These are phyloP conservation scores for Arvicanthis niloticus DNA, from an alignment of 2,113 vertebrate species.

Conservation along the genomic window DNA sequence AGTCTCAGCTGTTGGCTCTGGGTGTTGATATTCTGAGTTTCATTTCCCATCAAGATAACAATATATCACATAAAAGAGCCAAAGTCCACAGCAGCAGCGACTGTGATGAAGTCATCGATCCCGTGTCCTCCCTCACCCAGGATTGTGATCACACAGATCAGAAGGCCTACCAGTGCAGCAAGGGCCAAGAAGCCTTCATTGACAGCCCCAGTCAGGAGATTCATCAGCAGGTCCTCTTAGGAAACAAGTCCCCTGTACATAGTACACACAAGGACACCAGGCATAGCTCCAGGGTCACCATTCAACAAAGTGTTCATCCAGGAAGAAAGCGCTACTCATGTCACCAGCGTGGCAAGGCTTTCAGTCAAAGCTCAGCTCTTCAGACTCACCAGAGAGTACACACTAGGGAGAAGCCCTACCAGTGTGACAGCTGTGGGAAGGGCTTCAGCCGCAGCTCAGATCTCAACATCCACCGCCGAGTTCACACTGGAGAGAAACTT, in stretches of 20 bases:
- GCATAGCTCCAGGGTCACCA: background rate
- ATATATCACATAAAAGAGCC: background rate
- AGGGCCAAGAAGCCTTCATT: background rate
- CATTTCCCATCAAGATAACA: background rate
- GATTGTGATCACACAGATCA: background rate
- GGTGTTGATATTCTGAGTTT: background rate
- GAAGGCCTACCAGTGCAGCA: background rate
- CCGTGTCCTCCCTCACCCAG: background rate
- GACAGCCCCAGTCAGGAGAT: background rate
- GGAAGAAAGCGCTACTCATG: background rate
- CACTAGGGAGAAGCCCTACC: background rate
- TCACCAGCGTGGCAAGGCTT: background rate
- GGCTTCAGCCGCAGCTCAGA: background rate
- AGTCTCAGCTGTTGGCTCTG: background rate
- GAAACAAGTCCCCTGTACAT: background rate
- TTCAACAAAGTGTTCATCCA: background rate
- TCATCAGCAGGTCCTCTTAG: background rate
- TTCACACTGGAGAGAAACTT: background rate
- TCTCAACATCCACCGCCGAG: background rate
- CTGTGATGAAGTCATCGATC: background rate
- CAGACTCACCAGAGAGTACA: background rate
- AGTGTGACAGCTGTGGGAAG: background rate
- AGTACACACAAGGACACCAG: accelerated
- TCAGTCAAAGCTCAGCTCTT: background rate
- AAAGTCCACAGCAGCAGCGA: background rate